Percentiles rank a stretch among this genome's conserved stretches.
Conservation (phyloP, 2,113 vertebrate species). For the Aythya baeri region DNA sequence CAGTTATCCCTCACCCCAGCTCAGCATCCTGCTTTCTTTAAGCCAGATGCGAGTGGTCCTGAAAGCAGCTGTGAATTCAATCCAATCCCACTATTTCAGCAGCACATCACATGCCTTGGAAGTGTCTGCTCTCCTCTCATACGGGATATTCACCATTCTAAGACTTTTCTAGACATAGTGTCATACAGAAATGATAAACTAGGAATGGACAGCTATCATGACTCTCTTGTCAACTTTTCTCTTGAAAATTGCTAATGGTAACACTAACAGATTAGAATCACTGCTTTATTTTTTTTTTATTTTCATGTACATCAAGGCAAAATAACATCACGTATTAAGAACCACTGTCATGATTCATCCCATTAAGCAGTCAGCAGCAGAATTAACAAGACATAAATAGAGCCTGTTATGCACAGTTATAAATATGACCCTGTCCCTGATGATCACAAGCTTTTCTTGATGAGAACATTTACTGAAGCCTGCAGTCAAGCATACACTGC, state of each 20-base stretch:
- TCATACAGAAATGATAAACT: neutral
- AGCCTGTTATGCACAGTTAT: neutral
- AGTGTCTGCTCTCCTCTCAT: neutral
- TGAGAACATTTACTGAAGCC: neutral
- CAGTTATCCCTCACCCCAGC: no score
- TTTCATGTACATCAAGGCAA: neutral
- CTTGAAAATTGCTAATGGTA: neutral
- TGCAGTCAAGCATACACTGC: neutral
- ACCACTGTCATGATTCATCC: neutral
- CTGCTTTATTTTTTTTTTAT: neutral
- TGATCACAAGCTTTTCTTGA: neutral
- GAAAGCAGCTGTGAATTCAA: neutral
- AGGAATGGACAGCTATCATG: neutral
- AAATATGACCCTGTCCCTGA: neutral
- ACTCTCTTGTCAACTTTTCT: neutral
- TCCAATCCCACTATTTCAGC: neutral
- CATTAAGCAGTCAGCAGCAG: neutral
- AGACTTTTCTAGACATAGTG: neutral
- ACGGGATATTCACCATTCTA: rapidly evolving
- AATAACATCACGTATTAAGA: neutral
- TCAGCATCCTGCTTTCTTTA: neutral
- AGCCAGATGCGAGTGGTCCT: neutral
- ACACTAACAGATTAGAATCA: neutral
- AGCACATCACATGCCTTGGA: rapidly evolving
- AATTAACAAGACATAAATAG: neutral